Conservation (phyloP, 2,113 vertebrate species). For the Sapajus apella region DNA sequence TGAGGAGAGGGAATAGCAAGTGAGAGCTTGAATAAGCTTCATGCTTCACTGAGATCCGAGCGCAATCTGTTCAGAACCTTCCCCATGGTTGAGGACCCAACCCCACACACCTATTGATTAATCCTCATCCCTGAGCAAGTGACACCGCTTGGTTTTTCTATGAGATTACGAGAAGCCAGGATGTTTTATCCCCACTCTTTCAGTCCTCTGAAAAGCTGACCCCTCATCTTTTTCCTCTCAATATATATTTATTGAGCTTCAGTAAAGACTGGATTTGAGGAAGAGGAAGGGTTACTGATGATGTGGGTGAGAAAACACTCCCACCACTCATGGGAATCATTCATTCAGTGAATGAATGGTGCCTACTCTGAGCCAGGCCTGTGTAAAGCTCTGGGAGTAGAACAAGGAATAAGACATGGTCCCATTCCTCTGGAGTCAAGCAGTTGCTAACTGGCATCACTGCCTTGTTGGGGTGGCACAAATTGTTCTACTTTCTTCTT, state of each 20-base stretch:
- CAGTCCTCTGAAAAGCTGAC: background rate
- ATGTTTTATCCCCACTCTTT: background rate
- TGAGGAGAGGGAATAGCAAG: background rate
- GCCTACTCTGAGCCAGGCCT: background rate
- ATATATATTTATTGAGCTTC: background rate
- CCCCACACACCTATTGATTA: too few relatives aligned
- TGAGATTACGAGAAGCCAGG: background rate
- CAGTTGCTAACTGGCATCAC: background rate
- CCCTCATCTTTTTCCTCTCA: background rate
- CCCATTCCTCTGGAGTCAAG: background rate
- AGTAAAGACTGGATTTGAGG: background rate
- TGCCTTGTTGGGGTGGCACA: background rate
- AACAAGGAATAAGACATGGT: background rate
- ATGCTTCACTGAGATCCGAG: background rate
- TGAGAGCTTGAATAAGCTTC: background rate
- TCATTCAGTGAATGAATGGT: background rate
- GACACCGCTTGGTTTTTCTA: background rate
- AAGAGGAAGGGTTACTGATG: background rate
- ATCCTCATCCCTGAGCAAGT: background rate
- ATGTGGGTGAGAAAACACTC: background rate
- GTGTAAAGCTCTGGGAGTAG: too few relatives aligned
- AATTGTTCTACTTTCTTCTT: background rate
- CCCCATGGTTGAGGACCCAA: background rate
- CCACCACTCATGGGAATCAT: background rate
- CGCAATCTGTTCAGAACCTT: background rate